These are phyloP conservation scores for Leptobrachium leishanense DNA, from an alignment of 2,113 vertebrate genomes.

Conservation along the genomic window DNA sequence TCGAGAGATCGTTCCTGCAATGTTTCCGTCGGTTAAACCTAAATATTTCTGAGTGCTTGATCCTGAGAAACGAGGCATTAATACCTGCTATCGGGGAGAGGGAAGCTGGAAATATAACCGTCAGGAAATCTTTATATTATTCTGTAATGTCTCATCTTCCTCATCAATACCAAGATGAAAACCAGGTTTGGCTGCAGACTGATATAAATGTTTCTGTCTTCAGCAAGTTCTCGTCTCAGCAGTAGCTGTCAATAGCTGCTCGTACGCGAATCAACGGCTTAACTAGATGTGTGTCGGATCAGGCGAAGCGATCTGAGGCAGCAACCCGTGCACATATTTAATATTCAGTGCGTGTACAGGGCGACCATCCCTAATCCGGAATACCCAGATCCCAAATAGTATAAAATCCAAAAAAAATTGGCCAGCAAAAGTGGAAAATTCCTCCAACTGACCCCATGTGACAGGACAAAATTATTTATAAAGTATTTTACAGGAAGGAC, in stretches of 20 bases:
- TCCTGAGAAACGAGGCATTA: background rate
- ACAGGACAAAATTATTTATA: too few relatives aligned
- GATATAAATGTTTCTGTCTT: conserved; percentile 59
- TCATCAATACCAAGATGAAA: conserved; percentile 46
- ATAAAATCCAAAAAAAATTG: too few relatives aligned
- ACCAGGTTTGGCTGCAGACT: conserved; percentile 46
- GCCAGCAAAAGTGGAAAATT: too few relatives aligned
- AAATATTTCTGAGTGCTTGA: background rate
- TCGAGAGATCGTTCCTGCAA: too few relatives aligned
- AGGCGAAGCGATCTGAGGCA: too few relatives aligned
- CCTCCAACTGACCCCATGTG: too few relatives aligned
- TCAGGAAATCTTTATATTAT: conserved; percentile 49
- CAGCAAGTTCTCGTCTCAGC: conserved; percentile 51
- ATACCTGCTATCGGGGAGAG: background rate
- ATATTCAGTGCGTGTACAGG: too few relatives aligned
- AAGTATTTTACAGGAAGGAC: too few relatives aligned
- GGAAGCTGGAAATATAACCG: background rate
- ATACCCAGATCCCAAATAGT: too few relatives aligned
- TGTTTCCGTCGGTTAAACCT: background rate
- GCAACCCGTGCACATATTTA: too few relatives aligned
- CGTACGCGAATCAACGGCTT: conserved; percentile 7
- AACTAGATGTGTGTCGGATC: background rate
- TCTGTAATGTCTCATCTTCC: conserved; percentile 51
- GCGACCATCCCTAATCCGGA: too few relatives aligned
- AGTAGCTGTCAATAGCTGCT: conserved; percentile 50